phyloP scores from a whole-genome alignment of 2,113 vertebrate genomes.

The Dendrocopos noguchii region DNA sequence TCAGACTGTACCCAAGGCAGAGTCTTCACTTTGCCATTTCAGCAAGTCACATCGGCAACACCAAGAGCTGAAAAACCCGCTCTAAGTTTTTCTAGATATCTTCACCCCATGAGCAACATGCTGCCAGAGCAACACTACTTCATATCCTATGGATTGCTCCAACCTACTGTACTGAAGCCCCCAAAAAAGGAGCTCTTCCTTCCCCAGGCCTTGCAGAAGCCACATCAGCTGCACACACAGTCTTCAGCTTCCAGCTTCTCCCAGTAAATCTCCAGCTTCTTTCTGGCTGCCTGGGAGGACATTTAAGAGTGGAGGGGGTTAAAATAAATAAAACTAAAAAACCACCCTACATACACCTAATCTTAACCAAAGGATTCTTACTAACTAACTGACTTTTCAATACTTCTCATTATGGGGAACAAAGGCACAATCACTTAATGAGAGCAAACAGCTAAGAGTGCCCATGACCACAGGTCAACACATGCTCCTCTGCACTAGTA shows the following conservation, averaged over 20 bases:
- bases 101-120: fast-evolving
- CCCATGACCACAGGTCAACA: neutral
- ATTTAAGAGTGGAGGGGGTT: neutral
- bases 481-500: neutral
- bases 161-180: neutral
- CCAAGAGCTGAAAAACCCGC: neutral
- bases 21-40: neutral
- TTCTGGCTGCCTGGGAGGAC: too few species aligned
- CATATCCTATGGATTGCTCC: neutral
- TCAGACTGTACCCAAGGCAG: neutral
- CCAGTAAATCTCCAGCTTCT: neutral
- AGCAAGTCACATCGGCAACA: neutral
- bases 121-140: neutral
- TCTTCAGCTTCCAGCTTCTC: neutral
- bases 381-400: neutral
- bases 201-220: neutral
- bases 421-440: neutral
- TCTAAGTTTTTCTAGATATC: neutral
- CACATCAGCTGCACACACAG: neutral
- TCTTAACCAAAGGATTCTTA: neutral
- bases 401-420: neutral
- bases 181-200: neutral
- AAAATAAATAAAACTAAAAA: neutral
- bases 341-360: too few species aligned
- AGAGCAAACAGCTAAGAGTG: neutral